A percentile compares a stretch with the other conserved stretches of the same genome.
Evolutionary conservation across 2,888 invertebrate species (phyloP).

Genomic region (Megalurothrips usitatus): DNA sequence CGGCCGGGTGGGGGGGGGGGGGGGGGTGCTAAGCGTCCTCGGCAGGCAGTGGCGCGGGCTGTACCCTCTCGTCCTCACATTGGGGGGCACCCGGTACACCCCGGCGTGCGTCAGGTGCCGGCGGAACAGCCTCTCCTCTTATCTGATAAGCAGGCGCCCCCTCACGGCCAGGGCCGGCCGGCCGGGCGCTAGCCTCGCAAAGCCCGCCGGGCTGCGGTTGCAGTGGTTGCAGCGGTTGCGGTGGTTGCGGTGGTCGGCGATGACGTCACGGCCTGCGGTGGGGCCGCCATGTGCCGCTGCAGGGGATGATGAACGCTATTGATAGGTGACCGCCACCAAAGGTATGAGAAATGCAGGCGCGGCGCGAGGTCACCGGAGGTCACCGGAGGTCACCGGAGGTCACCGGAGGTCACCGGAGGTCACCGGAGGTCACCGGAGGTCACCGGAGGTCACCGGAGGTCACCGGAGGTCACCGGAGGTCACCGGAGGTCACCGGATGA

Average conservation of each 20-base stretch:
- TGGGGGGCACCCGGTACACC: background rate
- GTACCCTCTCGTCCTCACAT: too few relatives aligned
- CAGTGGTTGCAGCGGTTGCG: background rate
- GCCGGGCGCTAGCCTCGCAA: background rate
- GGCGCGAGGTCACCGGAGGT: background rate
- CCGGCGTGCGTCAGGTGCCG: background rate
- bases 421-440: too few relatives aligned
- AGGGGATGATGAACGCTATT: background rate
- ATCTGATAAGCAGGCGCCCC: background rate
- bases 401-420: too few relatives aligned
- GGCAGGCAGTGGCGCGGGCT: background rate
- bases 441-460: too few relatives aligned
- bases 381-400: too few relatives aligned
- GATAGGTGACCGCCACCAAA: background rate
- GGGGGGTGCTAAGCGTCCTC: background rate
- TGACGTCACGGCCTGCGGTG: background rate
- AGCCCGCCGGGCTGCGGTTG: background rate
- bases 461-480: too few relatives aligned
- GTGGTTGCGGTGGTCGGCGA: background rate
- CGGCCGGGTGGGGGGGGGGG: background rate
- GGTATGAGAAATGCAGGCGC: background rate
- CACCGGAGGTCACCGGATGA: too few relatives aligned
- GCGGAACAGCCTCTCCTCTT: background rate
- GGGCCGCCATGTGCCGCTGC: background rate
- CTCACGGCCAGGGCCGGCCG: background rate